These are phyloP conservation scores for Osmerus eperlanus DNA, from an alignment of 2,113 vertebrate genomes.

Conservation along the genomic window DNA sequence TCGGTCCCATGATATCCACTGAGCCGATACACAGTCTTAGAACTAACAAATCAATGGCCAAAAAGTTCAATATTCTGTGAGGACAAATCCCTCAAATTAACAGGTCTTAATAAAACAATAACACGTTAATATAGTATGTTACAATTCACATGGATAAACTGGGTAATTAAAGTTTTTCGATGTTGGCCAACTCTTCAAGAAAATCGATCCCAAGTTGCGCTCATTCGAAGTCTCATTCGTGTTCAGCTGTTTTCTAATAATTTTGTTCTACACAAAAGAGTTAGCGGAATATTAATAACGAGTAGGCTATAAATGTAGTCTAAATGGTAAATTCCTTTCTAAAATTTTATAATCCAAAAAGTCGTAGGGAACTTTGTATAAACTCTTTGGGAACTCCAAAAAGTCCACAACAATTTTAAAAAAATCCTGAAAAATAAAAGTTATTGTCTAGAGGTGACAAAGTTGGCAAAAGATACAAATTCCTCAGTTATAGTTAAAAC, in stretches of 20 bases:
- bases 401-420: constrained; percentile 34
- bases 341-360: constrained; percentile 47
- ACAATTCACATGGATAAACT: not conserved
- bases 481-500: constrained; percentile 43
- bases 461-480: not conserved
- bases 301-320: constrained; percentile 13
- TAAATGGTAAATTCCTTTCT: constrained; percentile 2
- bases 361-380: constrained; percentile 27
- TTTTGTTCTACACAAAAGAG: constrained; percentile 24
- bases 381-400: constrained; percentile 39
- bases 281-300: not conserved
- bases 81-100: constrained; percentile 18
- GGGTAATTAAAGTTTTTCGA: constrained; percentile 24
- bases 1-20: constrained; percentile 72
- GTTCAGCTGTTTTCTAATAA: constrained; percentile 17
- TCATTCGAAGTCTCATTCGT: constrained; percentile 30
- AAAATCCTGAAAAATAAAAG: too few species aligned
- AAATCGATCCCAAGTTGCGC: constrained; percentile 19
- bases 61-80: constrained; percentile 4
- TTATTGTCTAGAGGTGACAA: not conserved
- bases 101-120: not conserved
- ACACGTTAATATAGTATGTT: constrained; percentile 9
- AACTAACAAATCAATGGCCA: constrained; percentile 3
- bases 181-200: constrained; percentile 53
- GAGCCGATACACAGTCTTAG: not conserved